Evolutionary conservation across 2,888 invertebrate genomes (phyloP), one percentile per base, ranked within the genome.

Genomic region (Resseliella maxima): DNA sequence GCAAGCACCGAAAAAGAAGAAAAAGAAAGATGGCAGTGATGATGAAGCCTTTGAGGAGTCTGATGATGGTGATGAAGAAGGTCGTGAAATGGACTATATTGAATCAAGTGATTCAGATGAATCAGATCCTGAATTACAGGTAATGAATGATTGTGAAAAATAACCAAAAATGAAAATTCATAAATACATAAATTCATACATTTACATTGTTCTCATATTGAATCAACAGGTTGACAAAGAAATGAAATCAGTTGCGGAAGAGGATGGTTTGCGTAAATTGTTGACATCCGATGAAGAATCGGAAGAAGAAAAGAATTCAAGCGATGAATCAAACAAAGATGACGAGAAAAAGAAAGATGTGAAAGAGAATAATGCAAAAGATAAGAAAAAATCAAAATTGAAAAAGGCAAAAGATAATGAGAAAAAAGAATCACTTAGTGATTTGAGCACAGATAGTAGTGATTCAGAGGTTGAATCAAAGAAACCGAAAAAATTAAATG

Each of bases 51-150:
- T 96, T 86, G 98, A 99, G 90, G 99, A 99, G 89, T 98, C 98
- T 88, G 99, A 99, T 90, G 98, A 99, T 90, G 98, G 98, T 0
- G 98, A 99, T 90, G 98, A 97, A 89, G 99, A 99, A 91, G 98
- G 98, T 0, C 91, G 96, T 86, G 99, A 99, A 92, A 93, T 95
- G 88, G 99, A 99, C 91, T 99, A 99, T 89, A 98, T 98, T 89
- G 96, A 96, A 90, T 96, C 95, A 0, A 95, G 96, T 0, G 95
- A 94, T 87, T 0, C 90, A 94, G 94, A 83, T 89, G 94, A 94
- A 88, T 94, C 93, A 21, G 96, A 94, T 91, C 95, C 93, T 89
- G 96, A 94, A 90, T 93, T 38, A 27, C 36, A 83, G 38, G 72
- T 72, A 59, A 41, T 41, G 41, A 41, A 18, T 2, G 8, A 50